Evolutionary conservation across 2,113 vertebrate species (phyloP).

Genomic region (Alethe diademata): DNA sequence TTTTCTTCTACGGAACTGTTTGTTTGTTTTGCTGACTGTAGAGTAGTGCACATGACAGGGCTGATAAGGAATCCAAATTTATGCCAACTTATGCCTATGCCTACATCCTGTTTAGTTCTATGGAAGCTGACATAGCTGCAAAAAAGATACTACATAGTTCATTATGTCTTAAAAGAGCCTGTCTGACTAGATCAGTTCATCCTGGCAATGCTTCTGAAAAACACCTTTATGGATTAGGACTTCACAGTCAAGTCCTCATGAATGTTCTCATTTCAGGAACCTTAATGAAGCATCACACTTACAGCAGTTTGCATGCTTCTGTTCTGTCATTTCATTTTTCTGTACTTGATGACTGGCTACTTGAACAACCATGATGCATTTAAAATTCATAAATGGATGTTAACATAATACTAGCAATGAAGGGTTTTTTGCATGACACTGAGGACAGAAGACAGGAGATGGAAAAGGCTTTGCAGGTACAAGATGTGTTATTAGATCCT

Average conservation of each 20-base stretch:
- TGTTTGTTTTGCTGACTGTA: constrained; percentile 12
- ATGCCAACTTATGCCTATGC: background rate
- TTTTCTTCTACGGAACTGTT: background rate
- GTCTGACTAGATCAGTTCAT: background rate
- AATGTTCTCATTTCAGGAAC: background rate
- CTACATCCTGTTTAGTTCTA: background rate
- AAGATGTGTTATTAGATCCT: background rate
- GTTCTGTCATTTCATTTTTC: background rate
- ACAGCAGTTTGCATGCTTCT: background rate
- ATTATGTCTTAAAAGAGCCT: background rate
- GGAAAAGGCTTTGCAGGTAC: background rate
- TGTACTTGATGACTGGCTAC: background rate
- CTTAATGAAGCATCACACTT: constrained; percentile 1
- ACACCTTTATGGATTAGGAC: background rate
- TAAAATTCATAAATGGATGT: background rate
- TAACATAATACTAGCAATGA: background rate
- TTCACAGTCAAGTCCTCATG: background rate
- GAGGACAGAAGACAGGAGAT: background rate
- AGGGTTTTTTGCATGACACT: background rate
- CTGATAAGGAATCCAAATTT: constrained; percentile 23
- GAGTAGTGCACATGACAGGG: background rate
- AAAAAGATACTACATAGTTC: background rate
- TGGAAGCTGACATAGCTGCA: constrained; percentile 7
- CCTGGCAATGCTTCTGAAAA: background rate
- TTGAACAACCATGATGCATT: background rate